Conservation (phyloP, 2,797 vertebrate genomes). For the Pangasius macronema region DNA sequence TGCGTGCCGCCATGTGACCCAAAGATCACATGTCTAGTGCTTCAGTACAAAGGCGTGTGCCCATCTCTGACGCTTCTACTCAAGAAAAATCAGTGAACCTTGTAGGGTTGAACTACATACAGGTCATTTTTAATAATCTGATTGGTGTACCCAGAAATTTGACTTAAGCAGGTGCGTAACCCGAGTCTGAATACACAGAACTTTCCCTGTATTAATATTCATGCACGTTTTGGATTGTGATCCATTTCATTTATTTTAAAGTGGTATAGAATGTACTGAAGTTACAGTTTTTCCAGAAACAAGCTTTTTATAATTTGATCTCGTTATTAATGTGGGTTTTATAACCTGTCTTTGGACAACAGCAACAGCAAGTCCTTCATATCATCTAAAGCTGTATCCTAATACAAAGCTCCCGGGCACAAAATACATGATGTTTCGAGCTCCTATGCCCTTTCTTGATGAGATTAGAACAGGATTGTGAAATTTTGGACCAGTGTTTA, state of each 20-base stretch:
- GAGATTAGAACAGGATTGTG: constrained; percentile 3
- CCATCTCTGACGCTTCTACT: no score
- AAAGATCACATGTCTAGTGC: no score
- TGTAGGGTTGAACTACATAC: no score
- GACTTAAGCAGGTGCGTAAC: background rate
- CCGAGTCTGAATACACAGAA: background rate
- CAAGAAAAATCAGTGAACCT: no score
- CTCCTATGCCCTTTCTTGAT: background rate
- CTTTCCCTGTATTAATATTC: background rate
- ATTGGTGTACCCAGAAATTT: no score
- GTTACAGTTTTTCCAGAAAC: background rate
- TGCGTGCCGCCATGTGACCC: no score
- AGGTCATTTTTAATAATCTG: no score
- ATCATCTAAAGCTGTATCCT: background rate
- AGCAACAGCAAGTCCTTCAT: background rate
- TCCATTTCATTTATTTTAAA: background rate
- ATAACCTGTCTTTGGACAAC: background rate
- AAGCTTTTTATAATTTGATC: background rate
- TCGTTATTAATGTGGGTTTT: background rate
- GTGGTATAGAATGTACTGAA: background rate
- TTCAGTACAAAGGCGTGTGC: no score
- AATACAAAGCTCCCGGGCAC: background rate
- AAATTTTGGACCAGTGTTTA: background rate
- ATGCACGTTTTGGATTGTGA: background rate
- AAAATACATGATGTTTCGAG: background rate